Evolutionary conservation across 92 coral and sea anemone genomes (phyloP).

Genomic region (Umimayanthus chanpuru): DNA sequence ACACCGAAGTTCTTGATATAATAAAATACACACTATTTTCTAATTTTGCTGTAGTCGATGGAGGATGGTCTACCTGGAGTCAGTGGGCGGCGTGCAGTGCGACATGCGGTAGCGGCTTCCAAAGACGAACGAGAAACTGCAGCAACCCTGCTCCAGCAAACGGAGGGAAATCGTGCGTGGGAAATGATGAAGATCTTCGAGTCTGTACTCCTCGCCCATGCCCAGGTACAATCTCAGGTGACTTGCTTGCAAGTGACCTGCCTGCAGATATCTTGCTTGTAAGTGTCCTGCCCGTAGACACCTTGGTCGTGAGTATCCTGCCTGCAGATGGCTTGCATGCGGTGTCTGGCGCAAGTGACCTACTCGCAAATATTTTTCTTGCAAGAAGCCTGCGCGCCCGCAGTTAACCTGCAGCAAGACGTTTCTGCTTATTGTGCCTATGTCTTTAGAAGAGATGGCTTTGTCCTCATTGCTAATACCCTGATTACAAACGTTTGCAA

Average conservation of each 20-base stretch:
- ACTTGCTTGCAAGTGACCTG: no score
- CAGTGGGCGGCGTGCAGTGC: constrained; percentile 8
- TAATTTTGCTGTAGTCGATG: not conserved
- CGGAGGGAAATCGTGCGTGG: constrained; percentile 14
- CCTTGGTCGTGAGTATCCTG: not conserved
- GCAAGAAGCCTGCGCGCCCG: not conserved
- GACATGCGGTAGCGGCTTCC: constrained; percentile 4
- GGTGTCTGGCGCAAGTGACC: not conserved
- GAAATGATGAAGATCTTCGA: not conserved
- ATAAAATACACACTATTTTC: no score
- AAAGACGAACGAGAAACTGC: not conserved
- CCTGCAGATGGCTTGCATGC: not conserved
- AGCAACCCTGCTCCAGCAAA: not conserved
- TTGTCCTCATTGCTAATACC: no score
- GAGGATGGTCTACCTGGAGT: not conserved
- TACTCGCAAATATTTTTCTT: not conserved
- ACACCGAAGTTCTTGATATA: no score
- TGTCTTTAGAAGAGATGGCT: no score
- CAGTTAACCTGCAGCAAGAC: no score
- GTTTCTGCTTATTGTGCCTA: no score
- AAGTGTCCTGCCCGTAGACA: not conserved
- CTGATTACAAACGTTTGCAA: no score
- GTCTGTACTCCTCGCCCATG: not conserved
- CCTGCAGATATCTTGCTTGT: no score
- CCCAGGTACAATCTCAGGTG: not conserved